A percentile compares a stretch with the other conserved stretches of the same genome.
Conservation (phyloP, 2,888 invertebrate species). For the Tigriopus californicus region DNA sequence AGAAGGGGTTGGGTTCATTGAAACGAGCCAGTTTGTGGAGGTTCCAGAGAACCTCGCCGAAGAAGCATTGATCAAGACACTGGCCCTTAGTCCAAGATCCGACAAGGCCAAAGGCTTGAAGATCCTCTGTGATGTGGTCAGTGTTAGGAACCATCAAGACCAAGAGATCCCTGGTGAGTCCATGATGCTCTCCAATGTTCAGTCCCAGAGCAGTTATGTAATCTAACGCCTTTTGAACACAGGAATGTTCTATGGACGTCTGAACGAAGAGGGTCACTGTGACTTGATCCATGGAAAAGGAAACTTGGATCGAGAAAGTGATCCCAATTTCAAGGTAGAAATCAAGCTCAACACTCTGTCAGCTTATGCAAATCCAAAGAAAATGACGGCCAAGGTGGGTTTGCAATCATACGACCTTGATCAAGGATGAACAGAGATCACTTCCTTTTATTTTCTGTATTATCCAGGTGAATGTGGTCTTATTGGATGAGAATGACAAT, state of each 20-base stretch:
- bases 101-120: not conserved
- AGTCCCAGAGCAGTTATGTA: no score
- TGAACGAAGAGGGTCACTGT: constrained; percentile 62
- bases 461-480: no score
- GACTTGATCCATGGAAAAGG: constrained; percentile 45
- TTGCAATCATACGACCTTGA: no score
- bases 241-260: constrained; percentile 35
- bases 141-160: not conserved
- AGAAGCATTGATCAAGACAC: not conserved
- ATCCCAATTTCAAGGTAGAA: constrained; percentile 37
- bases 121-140: not conserved
- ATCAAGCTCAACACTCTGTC: constrained; percentile 58
- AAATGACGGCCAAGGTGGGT: not conserved
- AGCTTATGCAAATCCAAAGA: constrained; percentile 52
- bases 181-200: no score
- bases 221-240: not conserved
- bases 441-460: no score
- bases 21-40: not conserved
- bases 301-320: constrained; percentile 54
- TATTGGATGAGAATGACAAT: constrained; percentile 70
- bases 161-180: not conserved
- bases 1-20: not conserved
- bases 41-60: not conserved
- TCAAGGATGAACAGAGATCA: no score
- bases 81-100: not conserved